These are phyloP conservation scores for Zaprionus lineosus DNA, from an alignment of 2,888 invertebrate genomes.

Conservation along the genomic window DNA sequence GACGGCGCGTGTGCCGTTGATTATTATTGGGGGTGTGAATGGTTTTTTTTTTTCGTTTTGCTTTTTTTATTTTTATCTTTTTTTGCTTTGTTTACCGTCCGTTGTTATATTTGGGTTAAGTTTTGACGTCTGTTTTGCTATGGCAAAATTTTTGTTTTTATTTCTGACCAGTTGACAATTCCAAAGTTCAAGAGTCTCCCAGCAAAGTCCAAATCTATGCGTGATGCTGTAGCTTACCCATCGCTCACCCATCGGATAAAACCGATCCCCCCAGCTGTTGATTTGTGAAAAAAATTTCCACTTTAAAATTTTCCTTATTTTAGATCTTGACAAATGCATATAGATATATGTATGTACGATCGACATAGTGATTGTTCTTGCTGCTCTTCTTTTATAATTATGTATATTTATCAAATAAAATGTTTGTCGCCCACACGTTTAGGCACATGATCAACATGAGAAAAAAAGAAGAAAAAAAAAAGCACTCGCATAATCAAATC, in stretches of 20 bases:
- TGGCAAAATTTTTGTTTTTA: conserved; percentile 2
- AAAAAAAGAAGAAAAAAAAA: not conserved
- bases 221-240: conserved; percentile 28
- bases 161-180: conserved; percentile 20
- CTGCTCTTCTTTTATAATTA: not conserved
- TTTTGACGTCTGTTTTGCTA: conserved; percentile 52
- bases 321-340: conserved; percentile 7
- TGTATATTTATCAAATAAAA: conserved; percentile 9
- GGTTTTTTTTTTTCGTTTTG: not conserved
- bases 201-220: conserved; percentile 34
- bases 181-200: conserved; percentile 51
- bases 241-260: not conserved
- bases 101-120: conserved; percentile 40
- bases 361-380: too few species aligned
- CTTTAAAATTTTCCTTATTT: too few species aligned
- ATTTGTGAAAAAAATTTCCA: not conserved
- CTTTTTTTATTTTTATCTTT: not conserved
- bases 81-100: conserved; percentile 1
- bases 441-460: conserved; percentile 54
- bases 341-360: not conserved
- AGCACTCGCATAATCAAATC: conserved; percentile 25
- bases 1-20: conserved; percentile 50
- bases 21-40: conserved; percentile 44
- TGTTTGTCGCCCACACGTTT: conserved; percentile 33
- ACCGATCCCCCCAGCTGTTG: conserved; percentile 13